phyloP scores from a whole-genome alignment of 30 jellyfish, hydroid and myxozoan species.

The Cassiopea andromeda region DNA sequence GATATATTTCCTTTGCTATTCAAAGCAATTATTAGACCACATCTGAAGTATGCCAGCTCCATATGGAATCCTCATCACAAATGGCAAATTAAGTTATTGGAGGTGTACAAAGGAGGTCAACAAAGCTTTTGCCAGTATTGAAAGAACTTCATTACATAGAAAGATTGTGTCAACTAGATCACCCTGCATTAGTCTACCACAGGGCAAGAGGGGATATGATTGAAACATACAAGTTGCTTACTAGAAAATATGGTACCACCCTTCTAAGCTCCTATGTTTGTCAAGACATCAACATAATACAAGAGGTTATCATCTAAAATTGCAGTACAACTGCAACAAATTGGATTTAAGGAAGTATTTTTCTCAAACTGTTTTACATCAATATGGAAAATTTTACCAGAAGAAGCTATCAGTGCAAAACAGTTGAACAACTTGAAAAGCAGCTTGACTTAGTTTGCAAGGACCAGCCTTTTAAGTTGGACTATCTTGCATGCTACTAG shows the following conservation, averaged over 20 bases:
- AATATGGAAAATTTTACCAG: background rate
- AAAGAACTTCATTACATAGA: background rate
- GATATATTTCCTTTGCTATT: background rate
- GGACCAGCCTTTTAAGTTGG: background rate
- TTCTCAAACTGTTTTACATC: background rate
- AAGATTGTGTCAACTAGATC: background rate
- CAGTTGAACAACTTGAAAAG: background rate
- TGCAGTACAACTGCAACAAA: background rate
- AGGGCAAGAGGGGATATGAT: background rate
- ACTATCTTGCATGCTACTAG: background rate
- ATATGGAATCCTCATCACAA: background rate
- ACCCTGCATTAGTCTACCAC: background rate
- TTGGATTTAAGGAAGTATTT: background rate
- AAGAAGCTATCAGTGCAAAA: background rate
- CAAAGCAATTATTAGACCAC: background rate
- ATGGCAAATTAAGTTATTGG: background rate
- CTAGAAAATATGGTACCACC: background rate
- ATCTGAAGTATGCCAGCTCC: background rate
- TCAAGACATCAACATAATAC: background rate
- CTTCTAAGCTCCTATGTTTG: background rate
- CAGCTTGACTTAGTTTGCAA: background rate
- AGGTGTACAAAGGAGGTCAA: background rate
- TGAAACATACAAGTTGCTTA: background rate
- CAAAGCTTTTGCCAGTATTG: background rate
- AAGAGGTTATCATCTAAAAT: background rate